Evolutionary conservation across 2,888 invertebrate genomes (phyloP).

Genomic region (Glomeris marginata): DNA sequence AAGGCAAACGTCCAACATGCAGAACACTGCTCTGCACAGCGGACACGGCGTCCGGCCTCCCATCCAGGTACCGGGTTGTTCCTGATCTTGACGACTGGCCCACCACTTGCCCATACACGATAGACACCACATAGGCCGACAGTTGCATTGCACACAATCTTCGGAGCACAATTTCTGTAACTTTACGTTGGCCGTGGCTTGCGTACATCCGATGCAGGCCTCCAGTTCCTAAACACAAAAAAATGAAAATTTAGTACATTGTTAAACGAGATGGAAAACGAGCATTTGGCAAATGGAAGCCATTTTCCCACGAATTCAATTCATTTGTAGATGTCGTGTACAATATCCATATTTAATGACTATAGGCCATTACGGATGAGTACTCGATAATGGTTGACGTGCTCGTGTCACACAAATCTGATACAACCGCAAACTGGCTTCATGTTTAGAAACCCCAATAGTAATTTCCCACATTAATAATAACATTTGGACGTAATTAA

Average conservation of each 20-base stretch:
- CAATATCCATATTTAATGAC: too few species aligned
- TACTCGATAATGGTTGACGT: too few species aligned
- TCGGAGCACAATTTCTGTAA: slow-evolving; percentile 51
- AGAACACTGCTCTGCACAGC: slow-evolving; percentile 69
- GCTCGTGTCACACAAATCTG: too few species aligned
- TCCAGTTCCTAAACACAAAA: slow-evolving; percentile 47
- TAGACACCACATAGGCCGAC: slow-evolving; percentile 79
- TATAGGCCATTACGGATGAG: too few species aligned
- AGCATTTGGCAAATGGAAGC: neutral
- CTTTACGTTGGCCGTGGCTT: slow-evolving; percentile 59
- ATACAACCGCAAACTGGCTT: too few species aligned
- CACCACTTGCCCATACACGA: slow-evolving; percentile 78
- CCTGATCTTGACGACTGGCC: slow-evolving; percentile 59
- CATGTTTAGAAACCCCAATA: too few species aligned
- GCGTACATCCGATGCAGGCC: slow-evolving; percentile 79
- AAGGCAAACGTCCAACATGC: slow-evolving; percentile 63
- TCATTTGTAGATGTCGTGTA: too few species aligned
- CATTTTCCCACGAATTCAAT: neutral
- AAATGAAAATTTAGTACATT: neutral
- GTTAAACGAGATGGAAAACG: neutral
- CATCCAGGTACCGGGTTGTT: slow-evolving; percentile 58
- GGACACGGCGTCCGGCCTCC: slow-evolving; percentile 72
- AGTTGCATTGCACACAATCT: slow-evolving; percentile 46
- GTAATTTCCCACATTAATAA: too few species aligned
- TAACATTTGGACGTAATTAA: too few species aligned